Base-by-base conservation (phyloP, 2,888 invertebrate genomes). In the Pantelozetes paolii region DNA sequence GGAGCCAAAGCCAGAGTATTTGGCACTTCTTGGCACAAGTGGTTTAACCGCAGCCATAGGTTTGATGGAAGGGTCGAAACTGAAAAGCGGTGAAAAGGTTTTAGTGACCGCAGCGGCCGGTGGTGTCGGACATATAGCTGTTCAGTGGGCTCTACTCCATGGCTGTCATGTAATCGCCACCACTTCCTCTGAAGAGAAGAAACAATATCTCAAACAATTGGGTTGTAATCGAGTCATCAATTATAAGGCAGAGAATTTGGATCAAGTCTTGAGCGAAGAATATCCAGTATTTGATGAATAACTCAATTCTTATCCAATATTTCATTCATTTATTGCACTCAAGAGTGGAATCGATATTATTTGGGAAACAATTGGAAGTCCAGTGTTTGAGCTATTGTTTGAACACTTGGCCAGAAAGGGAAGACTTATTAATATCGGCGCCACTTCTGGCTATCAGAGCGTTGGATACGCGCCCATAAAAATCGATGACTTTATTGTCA, bases 191-290 rank as follows among this genome's bases (percentile, higher is more conserved):
- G 80, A 80, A 48, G 80, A 81, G 9, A 82, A 82, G 78, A 80
- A 80, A 20, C 75, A 80, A 62, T 80, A 81, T 75, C 77, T 81
- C 8, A 81, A 80, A 79, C 81, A 77, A 26, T 76, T 82, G 30
- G 81, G 81, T 18, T 81, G 81, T 79, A 80, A 82, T 72, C 76
- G 81, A 36, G 79, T 81, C 3, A 78, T 82, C n/a, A 81, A 82
- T 75, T 82, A 82, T 78, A 81, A 78, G 18, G 79, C 77, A 70
- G 82, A 82, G 77, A 78, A 78, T 48, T 72, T 82, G 42, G 77
- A 77, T 73, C 77, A 79, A 0, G 81, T 82, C n/a, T 75, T 82
- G 26, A 79, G 77, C 69, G 77, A 76, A 50, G 82, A 82, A 76
- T 82, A 81, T 73, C 80, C 80, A 28, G 80, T 40, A 15, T 69